phyloP scores from a whole-genome alignment of 2,888 invertebrate genomes.

The Tortricodes alternella region DNA sequence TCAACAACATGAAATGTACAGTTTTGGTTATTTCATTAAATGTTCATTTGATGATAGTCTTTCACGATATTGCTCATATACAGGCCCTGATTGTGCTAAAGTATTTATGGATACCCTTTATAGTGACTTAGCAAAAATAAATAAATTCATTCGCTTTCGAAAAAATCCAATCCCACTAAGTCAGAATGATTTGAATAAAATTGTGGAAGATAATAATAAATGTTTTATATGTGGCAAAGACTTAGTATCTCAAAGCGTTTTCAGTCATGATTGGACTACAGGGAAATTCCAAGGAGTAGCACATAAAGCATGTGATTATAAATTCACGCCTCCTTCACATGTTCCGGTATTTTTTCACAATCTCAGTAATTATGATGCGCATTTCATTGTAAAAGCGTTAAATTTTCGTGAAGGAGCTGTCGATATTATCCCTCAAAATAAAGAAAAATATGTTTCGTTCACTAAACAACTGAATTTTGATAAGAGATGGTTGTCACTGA shows the following conservation, averaged over 20 bases:
- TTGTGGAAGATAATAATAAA: neutral
- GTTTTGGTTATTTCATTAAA: neutral
- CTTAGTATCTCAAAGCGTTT: neutral
- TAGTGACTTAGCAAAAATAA: neutral
- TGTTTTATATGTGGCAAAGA: constrained; percentile 8
- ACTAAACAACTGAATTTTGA: constrained; percentile 5
- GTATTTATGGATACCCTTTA: neutral
- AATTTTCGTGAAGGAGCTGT: constrained; percentile 29
- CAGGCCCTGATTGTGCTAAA: neutral
- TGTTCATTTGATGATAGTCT: neutral
- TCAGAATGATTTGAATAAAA: neutral
- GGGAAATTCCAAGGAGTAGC: constrained; percentile 1
- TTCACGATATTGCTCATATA: neutral
- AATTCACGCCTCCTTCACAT: neutral
- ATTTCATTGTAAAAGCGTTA: constrained; percentile 33
- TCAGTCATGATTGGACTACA: constrained; percentile 1
- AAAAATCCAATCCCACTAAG: neutral
- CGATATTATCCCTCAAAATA: constrained; percentile 30
- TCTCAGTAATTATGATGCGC: constrained; percentile 30
- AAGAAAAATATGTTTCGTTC: constrained; percentile 32
- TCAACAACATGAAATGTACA: constrained; percentile 32
- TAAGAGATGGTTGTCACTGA: constrained; percentile 4
- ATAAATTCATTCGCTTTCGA: neutral
- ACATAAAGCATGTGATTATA: constrained; percentile 15
- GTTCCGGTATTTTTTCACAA: constrained; percentile 28